These are phyloP conservation scores for Brachirus orientalis DNA, from an alignment of 2,113 vertebrate species.

Conservation along the genomic window DNA sequence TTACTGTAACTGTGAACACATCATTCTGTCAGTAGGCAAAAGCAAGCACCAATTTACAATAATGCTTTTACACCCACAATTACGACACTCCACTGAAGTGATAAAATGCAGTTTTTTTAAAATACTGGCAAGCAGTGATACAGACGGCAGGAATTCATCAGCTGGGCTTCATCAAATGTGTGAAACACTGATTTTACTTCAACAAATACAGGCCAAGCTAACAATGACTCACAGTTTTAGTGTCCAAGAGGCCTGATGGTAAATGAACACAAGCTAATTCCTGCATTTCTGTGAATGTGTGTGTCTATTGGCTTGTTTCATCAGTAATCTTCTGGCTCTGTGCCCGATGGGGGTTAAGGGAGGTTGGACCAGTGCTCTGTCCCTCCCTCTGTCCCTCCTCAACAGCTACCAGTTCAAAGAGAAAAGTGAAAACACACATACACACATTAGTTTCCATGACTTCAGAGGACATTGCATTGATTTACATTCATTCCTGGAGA, in stretches of 20 bases:
- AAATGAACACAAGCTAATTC: too few species aligned
- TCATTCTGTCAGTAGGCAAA: constrained; percentile 59
- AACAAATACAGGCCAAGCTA: constrained; percentile 51
- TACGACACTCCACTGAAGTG: constrained; percentile 66
- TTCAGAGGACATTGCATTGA: too few species aligned
- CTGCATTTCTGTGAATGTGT: too few species aligned
- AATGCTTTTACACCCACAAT: constrained; percentile 68
- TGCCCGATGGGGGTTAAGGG: constrained; percentile 62
- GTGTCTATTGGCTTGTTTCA: constrained; percentile 32
- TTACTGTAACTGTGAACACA: constrained; percentile 55
- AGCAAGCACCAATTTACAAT: constrained; percentile 63
- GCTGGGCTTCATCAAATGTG: constrained; percentile 32
- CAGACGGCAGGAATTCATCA: constrained; percentile 25
- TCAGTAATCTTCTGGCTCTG: constrained; percentile 39
- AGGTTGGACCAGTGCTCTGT: constrained; percentile 54
- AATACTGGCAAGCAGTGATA: constrained; percentile 44
- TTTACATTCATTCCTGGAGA: too few species aligned
- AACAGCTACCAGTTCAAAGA: too few species aligned
- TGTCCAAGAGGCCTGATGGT: constrained; percentile 49
- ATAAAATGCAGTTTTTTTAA: constrained; percentile 49
- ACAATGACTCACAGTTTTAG: constrained; percentile 40
- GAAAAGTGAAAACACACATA: too few species aligned
- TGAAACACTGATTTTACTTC: constrained; percentile 47
- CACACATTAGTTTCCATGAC: too few species aligned
- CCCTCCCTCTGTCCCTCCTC: too few species aligned